Evolutionary conservation across 2,113 vertebrate species (phyloP).

Genomic region (Hemiprocne comata): DNA sequence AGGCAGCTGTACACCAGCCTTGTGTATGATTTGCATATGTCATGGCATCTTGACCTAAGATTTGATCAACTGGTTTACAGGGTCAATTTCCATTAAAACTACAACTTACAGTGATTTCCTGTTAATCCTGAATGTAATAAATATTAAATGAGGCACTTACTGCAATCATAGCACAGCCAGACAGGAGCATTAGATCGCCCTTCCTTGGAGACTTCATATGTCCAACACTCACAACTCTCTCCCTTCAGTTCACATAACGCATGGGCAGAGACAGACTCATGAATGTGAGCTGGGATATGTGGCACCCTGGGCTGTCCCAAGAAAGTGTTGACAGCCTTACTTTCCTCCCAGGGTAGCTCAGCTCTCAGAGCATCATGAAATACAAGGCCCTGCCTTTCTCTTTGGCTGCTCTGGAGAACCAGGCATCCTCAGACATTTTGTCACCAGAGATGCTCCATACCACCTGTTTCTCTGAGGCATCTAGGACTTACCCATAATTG

Average conservation of each 20-base stretch:
- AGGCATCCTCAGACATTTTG: neutral
- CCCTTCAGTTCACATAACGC: neutral
- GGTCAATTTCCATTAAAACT: constrained; percentile 37
- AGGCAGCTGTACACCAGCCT: neutral
- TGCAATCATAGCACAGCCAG: neutral
- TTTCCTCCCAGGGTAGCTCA: neutral
- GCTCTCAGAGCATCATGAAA: neutral
- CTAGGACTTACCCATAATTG: neutral
- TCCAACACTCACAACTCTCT: neutral
- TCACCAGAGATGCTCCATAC: neutral
- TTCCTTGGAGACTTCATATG: neutral
- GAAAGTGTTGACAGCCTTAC: neutral
- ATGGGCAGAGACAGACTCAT: neutral
- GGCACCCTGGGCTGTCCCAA: neutral
- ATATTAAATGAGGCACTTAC: neutral
- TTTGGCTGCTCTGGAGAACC: neutral
- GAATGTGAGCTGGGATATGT: neutral
- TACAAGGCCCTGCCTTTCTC: neutral
- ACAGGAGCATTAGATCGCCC: neutral
- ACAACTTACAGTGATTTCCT: neutral
- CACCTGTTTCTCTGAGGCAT: neutral
- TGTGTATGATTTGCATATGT: constrained; percentile 17
- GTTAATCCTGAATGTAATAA: neutral
- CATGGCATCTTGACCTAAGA: constrained; percentile 24
- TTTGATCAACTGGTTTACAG: constrained; percentile 27